Evolutionary conservation across 2,797 vertebrate genomes (phyloP), one percentile per base, ranked within the genome.

Genomic region (Cynopterus sphinx): DNA sequence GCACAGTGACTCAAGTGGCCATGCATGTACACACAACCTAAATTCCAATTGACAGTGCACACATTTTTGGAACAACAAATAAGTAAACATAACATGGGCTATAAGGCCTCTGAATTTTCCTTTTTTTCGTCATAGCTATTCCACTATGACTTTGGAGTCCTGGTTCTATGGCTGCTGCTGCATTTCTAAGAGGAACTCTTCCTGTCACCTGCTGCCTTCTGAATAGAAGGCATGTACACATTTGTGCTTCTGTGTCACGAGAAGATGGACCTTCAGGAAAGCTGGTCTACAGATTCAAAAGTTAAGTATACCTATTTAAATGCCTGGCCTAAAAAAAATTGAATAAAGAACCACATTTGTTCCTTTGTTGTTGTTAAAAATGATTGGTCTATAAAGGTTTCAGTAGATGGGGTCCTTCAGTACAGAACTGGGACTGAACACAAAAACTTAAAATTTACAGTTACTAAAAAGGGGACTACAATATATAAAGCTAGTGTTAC

Each of bases 341-440:
- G 31, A 97, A 77, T 57, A 83, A 91, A 91, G 46, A 97, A 16
- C 39, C 65, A 73, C 83, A 31, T 28, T 36, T 90, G 24, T 87
- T 96, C 43, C 87, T 96, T 79, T 96, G 84, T 93, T 96, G 86
- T 93, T 95, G 59, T 96, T 98, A 97, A 90, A 94, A 96, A 85
- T 91, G 49, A 98, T 65, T 87, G 55, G 24, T 91, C 49, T 93
- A 82, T 57, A 91, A 63, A 87, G 71, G 59, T 68, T 77, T 95
- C 57, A 77, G 90, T 61, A 91, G 95, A 74, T 46, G 70, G 74
- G 81, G n/a, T 46, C 49, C 70, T 3, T 0, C 3, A 74, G 55
- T 65, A 71, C 22, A n/a, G 68, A 95, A 78, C 24, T 68, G 63
- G 46, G 55, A 97, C 59, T 61, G 24, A 91, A 90, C 41, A 93